Percentiles rank a stretch among this genome's conserved stretches.
These are phyloP conservation scores for Platysteira castanea DNA, from an alignment of 2,113 vertebrate species.

Conservation along the genomic window DNA sequence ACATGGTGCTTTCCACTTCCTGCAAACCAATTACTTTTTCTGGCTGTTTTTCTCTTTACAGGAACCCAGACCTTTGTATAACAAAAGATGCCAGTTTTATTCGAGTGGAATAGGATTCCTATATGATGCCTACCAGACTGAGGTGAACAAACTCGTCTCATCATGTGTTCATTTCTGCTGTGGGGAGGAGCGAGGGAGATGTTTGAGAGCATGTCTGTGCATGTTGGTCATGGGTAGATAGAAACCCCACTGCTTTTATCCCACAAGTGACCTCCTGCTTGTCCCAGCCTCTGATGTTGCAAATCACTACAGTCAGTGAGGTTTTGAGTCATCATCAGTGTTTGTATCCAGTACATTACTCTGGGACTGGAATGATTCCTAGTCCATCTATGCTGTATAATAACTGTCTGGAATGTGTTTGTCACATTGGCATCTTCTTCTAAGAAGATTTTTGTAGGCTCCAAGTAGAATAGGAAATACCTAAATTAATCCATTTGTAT, in stretches of 20 bases:
- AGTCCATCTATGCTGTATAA: background rate
- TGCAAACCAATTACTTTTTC: background rate
- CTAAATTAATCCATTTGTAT: background rate
- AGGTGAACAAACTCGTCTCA: constrained; percentile 72
- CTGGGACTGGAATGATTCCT: background rate
- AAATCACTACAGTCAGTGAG: background rate
- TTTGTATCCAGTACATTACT: background rate
- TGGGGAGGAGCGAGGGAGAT: background rate
- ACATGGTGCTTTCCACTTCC: background rate
- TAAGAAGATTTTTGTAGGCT: background rate
- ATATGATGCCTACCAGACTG: constrained; percentile 84
- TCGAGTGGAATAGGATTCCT: constrained; percentile 78
- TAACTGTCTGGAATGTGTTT: background rate
- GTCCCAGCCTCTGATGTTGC: background rate
- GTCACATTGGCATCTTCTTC: background rate
- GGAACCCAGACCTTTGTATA: constrained; percentile 83
- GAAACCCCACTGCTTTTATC: background rate
- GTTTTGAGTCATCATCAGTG: background rate
- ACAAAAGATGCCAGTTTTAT: constrained; percentile 85
- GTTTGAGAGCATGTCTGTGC: background rate
- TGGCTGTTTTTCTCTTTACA: constrained; percentile 49
- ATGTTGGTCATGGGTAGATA: background rate
- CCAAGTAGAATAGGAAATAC: background rate
- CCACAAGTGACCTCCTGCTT: background rate
- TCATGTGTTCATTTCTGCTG: background rate